Evolutionary conservation across 2,888 invertebrate species (phyloP).

Genomic region (Drosophila melanosoma): DNA sequence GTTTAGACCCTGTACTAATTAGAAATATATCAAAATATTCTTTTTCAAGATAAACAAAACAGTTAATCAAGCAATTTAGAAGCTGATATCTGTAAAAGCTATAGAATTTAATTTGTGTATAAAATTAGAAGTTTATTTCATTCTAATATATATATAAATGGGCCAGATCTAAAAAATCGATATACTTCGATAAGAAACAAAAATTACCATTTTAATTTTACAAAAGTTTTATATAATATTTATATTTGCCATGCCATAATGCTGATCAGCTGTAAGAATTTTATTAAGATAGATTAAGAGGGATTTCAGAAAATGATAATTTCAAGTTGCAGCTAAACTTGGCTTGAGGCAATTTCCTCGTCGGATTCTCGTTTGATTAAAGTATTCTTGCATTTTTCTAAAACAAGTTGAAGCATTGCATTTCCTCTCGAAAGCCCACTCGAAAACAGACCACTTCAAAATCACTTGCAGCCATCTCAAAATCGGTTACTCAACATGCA

Average conservation of each 20-base stretch:
- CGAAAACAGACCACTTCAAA: slow-evolving; percentile 21
- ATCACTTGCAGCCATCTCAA: slow-evolving; percentile 24
- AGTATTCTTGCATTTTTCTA: not conserved
- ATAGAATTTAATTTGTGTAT: not conserved
- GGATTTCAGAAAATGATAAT: not conserved
- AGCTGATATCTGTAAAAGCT: not conserved
- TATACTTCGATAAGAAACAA: not conserved
- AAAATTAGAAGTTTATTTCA: not conserved
- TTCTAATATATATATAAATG: not conserved
- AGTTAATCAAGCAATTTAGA: not conserved
- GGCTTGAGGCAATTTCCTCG: not conserved
- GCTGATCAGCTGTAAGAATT: not conserved
- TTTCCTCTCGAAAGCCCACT: not conserved
- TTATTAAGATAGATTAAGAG: not conserved
- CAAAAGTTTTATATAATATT: not conserved
- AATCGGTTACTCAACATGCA: not conserved
- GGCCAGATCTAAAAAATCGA: not conserved
- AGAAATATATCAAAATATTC: not conserved
- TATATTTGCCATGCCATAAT: not conserved
- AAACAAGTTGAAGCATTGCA: not conserved
- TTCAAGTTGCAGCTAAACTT: not conserved
- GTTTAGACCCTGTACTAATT: not conserved
- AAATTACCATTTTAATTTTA: not conserved
- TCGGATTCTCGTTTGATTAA: not conserved
- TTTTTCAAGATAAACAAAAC: not conserved